A percentile compares a stretch with the other conserved stretches of the same genome.
Conservation (phyloP, 2,888 invertebrate species). For the Apamea anceps region DNA sequence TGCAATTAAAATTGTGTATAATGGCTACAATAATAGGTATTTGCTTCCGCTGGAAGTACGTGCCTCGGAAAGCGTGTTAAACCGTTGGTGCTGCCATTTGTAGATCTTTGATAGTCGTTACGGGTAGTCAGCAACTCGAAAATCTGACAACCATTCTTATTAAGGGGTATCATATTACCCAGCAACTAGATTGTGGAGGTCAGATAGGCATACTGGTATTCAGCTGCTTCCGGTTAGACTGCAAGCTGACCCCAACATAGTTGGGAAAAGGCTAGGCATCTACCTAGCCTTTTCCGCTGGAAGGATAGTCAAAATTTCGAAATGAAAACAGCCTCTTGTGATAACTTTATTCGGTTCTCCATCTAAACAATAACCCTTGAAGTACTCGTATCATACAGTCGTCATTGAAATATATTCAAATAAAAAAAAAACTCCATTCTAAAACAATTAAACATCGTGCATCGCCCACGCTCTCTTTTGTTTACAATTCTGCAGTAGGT, state of each 20-base stretch:
- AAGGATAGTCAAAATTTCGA: background rate
- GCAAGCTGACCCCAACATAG: background rate
- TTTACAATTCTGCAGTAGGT: background rate
- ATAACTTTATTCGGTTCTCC: background rate
- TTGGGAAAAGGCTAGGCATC: background rate
- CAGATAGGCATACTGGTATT: background rate
- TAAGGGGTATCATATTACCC: background rate
- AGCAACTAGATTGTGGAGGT: background rate
- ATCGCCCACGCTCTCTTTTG: background rate
- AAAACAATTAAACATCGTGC: slow-evolving; percentile 19
- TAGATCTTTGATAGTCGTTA: background rate
- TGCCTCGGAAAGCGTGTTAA: background rate
- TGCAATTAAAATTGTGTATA: background rate
- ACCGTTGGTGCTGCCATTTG: background rate
- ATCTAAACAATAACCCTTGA: background rate
- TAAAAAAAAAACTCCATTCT: background rate
- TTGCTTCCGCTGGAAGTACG: background rate
- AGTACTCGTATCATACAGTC: background rate
- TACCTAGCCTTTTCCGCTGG: too few species aligned
- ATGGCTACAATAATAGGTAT: background rate
- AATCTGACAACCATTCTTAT: background rate
- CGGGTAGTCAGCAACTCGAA: background rate
- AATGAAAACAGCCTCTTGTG: background rate
- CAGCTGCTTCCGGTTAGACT: background rate
- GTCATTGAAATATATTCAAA: background rate